Conservation (phyloP, 2,888 invertebrate genomes). For the Ophraella communa region DNA sequence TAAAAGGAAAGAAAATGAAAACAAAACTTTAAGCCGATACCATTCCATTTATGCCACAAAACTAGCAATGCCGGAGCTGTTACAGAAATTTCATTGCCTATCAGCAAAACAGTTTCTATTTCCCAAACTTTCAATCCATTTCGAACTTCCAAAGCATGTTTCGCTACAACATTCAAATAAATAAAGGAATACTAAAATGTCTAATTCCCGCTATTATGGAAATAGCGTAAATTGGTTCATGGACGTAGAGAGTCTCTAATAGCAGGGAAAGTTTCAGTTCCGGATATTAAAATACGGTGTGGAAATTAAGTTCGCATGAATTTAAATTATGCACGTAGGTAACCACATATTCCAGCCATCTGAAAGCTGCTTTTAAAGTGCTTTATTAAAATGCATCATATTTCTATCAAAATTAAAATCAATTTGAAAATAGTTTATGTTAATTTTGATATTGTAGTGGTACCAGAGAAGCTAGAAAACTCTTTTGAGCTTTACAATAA, state of each 20-base stretch:
- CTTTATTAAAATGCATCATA: no score
- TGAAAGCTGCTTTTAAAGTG: no score
- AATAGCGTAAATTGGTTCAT: conserved; percentile 5
- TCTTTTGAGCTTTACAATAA: no score
- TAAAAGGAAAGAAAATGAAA: conserved; percentile 8
- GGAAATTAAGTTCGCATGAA: neutral
- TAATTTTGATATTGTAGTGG: no score
- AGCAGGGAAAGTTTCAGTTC: neutral
- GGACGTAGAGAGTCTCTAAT: neutral
- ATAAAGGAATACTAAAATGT: conserved; percentile 15
- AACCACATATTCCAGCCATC: no score
- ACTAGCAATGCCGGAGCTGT: conserved; percentile 24
- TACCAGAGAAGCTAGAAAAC: no score
- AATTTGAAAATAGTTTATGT: no score
- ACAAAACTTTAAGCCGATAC: conserved; percentile 22
- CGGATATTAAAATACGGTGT: neutral
- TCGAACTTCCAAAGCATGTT: conserved; percentile 20
- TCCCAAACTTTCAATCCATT: conserved; percentile 23
- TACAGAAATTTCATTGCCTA: conserved; percentile 25
- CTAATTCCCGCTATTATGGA: conserved; percentile 21
- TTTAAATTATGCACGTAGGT: no score
- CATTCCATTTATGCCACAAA: conserved; percentile 22
- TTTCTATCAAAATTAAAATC: no score
- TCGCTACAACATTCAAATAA: conserved; percentile 13
- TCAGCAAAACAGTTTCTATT: conserved; percentile 24